Conservation (phyloP, 53 echinoderm and acorn worm species). For the Mesocentrotus franciscanus region DNA sequence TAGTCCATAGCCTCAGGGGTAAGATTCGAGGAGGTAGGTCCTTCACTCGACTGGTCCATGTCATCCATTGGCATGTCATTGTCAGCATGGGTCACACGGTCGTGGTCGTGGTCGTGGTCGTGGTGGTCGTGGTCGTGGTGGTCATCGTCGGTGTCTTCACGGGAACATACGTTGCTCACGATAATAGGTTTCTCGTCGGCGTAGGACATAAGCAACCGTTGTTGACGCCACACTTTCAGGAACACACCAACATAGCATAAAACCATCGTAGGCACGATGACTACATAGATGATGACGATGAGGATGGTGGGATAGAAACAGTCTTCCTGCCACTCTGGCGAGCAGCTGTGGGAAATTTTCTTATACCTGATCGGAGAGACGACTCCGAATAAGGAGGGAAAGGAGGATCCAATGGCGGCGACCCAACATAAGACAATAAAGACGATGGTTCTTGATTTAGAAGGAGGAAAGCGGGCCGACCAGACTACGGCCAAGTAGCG, state of each 20-base stretch:
- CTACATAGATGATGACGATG: not conserved
- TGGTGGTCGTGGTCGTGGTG: no score
- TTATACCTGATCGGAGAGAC: no score
- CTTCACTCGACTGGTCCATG: not conserved
- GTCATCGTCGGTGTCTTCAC: not conserved
- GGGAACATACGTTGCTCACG: not conserved
- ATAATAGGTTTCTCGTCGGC: not conserved
- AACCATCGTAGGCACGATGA: not conserved
- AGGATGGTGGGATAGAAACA: not conserved
- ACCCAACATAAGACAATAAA: constrained; percentile 22
- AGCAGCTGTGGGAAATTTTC: not conserved
- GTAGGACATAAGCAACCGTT: constrained; percentile 9
- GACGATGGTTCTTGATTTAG: not conserved
- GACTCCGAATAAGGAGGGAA: not conserved
- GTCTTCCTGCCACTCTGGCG: not conserved
- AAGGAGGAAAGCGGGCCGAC: not conserved
- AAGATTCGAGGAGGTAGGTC: not conserved
- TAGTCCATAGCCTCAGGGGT: not conserved
- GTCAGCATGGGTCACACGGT: no score
- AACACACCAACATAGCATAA: constrained; percentile 59
- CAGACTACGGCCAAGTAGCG: constrained; percentile 37
- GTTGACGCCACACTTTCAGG: constrained; percentile 40
- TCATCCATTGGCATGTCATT: not conserved
- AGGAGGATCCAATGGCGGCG: not conserved
- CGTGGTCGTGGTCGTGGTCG: no score